These are phyloP conservation scores for Gorsachius magnificus DNA, from an alignment of 2,797 vertebrate species.

Conservation along the genomic window DNA sequence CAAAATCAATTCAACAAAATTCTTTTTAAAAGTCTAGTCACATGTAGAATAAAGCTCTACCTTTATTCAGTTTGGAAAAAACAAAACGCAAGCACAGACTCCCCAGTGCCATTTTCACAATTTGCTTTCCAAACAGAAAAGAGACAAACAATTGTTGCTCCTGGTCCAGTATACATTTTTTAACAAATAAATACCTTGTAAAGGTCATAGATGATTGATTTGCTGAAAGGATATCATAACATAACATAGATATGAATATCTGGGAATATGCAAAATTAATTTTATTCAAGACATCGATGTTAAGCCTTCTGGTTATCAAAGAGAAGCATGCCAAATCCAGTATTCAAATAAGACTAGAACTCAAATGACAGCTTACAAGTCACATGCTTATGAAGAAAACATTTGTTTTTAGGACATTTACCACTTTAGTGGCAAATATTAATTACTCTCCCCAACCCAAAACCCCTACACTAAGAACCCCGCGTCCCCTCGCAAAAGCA, in stretches of 20 bases:
- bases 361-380: not conserved
- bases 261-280: not conserved
- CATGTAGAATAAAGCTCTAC: not conserved
- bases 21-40: not conserved
- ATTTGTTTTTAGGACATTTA: not conserved
- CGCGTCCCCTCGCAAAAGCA: accelerated
- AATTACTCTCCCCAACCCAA: not conserved
- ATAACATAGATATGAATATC: not conserved
- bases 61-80: not conserved
- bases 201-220: not conserved
- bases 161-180: not conserved
- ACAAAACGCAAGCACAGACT: not conserved
- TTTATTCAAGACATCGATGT: not conserved
- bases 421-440: not conserved
- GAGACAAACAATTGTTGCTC: not conserved
- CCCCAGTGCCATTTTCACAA: not conserved
- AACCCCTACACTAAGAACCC: not conserved
- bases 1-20: not conserved
- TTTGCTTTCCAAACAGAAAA: not conserved
- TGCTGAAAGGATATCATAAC: not conserved
- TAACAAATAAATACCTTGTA: not conserved
- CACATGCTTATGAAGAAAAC: not conserved
- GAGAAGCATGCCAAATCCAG: not conserved
- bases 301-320: not conserved
- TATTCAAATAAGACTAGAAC: not conserved